Conservation (phyloP, 2,113 vertebrate species). For the Tauraco erythrolophus region DNA sequence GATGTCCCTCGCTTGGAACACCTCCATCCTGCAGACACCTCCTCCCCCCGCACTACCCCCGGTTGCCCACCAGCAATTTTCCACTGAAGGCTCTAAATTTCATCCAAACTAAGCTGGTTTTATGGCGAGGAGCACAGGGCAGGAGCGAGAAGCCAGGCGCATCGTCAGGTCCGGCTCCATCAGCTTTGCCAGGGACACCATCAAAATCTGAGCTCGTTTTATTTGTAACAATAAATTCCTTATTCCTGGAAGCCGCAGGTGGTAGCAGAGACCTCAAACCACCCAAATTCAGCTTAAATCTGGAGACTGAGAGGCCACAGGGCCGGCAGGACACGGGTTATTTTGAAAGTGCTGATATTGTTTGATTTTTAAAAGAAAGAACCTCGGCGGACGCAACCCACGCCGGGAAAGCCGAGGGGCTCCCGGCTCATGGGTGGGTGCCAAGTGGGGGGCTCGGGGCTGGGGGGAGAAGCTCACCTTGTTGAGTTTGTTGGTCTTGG, state of each 20-base stretch:
- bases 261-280: not conserved
- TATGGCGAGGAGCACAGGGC: not conserved
- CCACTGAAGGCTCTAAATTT: not conserved
- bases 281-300: not conserved
- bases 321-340: rapidly evolving
- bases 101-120: not conserved
- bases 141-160: not conserved
- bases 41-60: not conserved
- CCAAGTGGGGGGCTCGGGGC: rapidly evolving
- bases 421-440: rapidly evolving
- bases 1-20: not conserved
- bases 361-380: not conserved
- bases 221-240: not conserved
- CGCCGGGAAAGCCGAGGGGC: not conserved
- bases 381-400: rapidly evolving
- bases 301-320: not conserved
- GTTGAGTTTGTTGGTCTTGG: constrained; percentile 99
- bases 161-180: not conserved
- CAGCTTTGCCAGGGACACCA: not conserved
- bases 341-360: not conserved
- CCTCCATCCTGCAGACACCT: not conserved
- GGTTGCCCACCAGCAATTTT: rapidly evolving
- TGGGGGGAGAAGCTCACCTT: constrained; percentile 81
- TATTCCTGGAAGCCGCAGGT: not conserved
- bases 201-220: not conserved